Conservation (phyloP, 1,140 invertebrate species). For the Drosophila hydei region DNA sequence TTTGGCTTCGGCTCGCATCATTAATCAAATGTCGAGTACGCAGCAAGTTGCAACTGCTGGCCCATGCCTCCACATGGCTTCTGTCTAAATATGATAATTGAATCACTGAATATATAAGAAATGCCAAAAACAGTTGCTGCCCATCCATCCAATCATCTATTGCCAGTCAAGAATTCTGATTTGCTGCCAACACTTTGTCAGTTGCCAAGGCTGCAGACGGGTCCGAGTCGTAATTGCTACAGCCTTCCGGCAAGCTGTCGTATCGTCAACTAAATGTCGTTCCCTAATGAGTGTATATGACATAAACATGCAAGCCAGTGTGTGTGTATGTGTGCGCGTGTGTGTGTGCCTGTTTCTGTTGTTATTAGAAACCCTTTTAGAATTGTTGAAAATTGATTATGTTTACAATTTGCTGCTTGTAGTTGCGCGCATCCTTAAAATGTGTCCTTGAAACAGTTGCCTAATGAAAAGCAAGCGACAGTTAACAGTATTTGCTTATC, state of each 20-base stretch:
- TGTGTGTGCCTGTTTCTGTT: neutral
- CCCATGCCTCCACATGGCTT: neutral
- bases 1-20: constrained; percentile 36
- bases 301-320: no score
- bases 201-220: neutral
- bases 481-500: constrained; percentile 18
- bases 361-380: constrained; percentile 10
- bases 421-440: no score
- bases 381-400: constrained; percentile 23
- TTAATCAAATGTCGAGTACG: constrained; percentile 59
- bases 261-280: constrained; percentile 13
- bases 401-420: constrained; percentile 27
- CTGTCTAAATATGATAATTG: constrained; percentile 49
- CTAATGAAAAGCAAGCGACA: constrained; percentile 11
- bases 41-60: constrained; percentile 1
- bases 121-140: constrained; percentile 33
- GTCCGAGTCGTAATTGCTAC: constrained; percentile 5
- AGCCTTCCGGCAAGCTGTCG: neutral
- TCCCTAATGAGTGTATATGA: constrained; percentile 8
- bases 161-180: neutral
- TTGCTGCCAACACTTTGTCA: constrained; percentile 6
- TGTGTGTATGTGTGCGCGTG: neutral
- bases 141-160: neutral
- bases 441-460: constrained; percentile 7
- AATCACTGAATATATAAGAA: constrained; percentile 45